Evolutionary conservation across 2,888 invertebrate genomes (phyloP), one percentile per base, ranked within the genome.

Genomic region (Mechanitis messenoides): DNA sequence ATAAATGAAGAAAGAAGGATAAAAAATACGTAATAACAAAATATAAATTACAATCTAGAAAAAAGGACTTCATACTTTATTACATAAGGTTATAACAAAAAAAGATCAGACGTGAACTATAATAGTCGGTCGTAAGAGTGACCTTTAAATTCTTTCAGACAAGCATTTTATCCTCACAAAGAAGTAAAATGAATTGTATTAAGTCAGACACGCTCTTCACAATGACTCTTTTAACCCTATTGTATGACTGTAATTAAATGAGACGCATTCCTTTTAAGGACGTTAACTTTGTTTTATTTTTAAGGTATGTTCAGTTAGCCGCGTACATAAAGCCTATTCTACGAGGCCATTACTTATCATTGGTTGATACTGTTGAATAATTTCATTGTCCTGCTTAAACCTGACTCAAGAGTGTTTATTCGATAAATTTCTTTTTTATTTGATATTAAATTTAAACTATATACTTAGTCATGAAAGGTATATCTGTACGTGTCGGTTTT

Each of bases 221-320:
- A 85, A 85, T 82, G 71, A 76, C 66, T 76, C 80, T 81, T 20
- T 20, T 75, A 76, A 76, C 71, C 68, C 72, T 73, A 78, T 84
- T 83, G 81, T 83, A 55, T 55, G 55, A 38, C 53, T 63, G 53
- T 63, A 58, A 66, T 68, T 63, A 62, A 65, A 69, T 62, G 68
- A 66, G 63, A 61, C 63, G 65, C 64, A 63, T 66, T 66, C 68
- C 64, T 58, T 61, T 56, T 60, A 65, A 65, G 67, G 67, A 62
- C 57, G 58, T 64, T 69, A 64, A 65, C 61, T 63, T 68, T 63
- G 56, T 64, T 66, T 63, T 63, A 67, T 60, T 66, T 60, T 54
- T 45, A 63, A 59, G 60, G 54, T 31, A 50, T 9, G 6, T 35
- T 35, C 35, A 5, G 47, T 55, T 55, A 47, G n/a, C 47, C 50